phyloP scores from a whole-genome alignment of 2,113 vertebrate species.

The Proteles cristata region DNA sequence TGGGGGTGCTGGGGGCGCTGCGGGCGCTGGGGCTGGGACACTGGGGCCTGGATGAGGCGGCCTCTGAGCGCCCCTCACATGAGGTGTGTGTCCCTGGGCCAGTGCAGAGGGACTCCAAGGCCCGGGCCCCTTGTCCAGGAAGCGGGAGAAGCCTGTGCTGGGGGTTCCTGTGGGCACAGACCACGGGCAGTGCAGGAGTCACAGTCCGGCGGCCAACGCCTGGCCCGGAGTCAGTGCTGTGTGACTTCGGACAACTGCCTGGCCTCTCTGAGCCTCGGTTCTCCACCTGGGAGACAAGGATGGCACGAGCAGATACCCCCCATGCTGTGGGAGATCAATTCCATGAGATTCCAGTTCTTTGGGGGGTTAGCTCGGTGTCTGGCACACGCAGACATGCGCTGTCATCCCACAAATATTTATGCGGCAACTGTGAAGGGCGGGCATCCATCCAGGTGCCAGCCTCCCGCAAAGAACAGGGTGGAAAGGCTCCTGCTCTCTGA shows the following conservation, averaged over 20 bases:
- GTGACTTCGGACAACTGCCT: not conserved
- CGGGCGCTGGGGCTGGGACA: too few relatives aligned
- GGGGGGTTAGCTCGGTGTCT: rapidly evolving
- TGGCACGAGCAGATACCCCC: rapidly evolving
- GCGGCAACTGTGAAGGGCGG: not conserved
- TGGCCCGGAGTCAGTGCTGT: rapidly evolving
- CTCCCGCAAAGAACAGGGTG: rapidly evolving
- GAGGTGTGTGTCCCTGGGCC: rapidly evolving
- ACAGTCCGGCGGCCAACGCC: not conserved
- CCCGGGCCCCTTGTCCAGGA: not conserved
- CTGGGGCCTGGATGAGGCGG: rapidly evolving
- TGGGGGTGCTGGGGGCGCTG: rapidly evolving
- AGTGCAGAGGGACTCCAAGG: rapidly evolving
- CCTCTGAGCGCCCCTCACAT: rapidly evolving
- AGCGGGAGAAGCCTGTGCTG: rapidly evolving
- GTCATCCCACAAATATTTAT: not conserved
- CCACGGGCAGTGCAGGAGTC: rapidly evolving
- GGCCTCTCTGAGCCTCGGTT: not conserved
- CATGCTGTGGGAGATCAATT: not conserved
- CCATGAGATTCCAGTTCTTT: rapidly evolving
- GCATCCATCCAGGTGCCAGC: rapidly evolving
- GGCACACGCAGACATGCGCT: not conserved
- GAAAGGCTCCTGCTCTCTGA: not conserved
- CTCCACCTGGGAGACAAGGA: rapidly evolving
- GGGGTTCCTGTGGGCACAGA: rapidly evolving